Evolutionary conservation across 1,140 invertebrate species (phyloP).

Genomic region (Drosophila bipectinata): DNA sequence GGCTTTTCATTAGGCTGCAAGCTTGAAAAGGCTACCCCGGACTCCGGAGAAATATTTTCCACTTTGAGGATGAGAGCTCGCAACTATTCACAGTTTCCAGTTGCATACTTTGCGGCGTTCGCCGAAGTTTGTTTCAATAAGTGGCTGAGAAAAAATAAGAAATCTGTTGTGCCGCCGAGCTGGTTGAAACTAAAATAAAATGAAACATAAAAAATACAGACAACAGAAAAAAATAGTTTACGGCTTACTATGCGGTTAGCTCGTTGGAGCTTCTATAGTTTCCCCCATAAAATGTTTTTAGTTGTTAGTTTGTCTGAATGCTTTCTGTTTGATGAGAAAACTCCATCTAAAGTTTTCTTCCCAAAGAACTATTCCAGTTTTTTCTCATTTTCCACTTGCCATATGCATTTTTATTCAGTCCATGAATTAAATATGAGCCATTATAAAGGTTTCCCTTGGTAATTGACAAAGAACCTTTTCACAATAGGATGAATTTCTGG

Average conservation of each 20-base stretch:
- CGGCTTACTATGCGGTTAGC: conserved; percentile 24
- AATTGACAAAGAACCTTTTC: background rate
- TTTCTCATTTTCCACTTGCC: background rate
- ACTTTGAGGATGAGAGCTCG: conserved; percentile 17
- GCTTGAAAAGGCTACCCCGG: conserved; percentile 8
- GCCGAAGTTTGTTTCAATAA: conserved; percentile 42
- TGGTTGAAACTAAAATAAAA: conserved; percentile 53
- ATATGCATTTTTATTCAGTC: conserved; percentile 19
- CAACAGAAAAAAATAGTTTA: conserved; percentile 19
- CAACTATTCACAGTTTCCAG: conserved; percentile 44
- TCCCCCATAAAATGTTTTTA: conserved; percentile 23
- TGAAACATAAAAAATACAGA: conserved; percentile 22
- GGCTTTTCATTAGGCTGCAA: conserved; percentile 22
- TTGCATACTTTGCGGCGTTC: conserved; percentile 54
- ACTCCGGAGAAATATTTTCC: conserved; percentile 19
- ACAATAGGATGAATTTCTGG: too few species aligned
- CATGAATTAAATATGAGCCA: conserved; percentile 51
- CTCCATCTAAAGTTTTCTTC: background rate
- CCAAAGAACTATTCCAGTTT: background rate
- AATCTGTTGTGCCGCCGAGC: conserved; percentile 11
- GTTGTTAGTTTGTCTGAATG: conserved; percentile 40
- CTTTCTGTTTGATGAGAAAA: conserved; percentile 57
- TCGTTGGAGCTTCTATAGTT: background rate
- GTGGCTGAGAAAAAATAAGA: background rate
- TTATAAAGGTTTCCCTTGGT: conserved; percentile 15